Evolutionary conservation across 23 tunicate genomes (phyloP).

Genomic region (Pegea sp.): DNA sequence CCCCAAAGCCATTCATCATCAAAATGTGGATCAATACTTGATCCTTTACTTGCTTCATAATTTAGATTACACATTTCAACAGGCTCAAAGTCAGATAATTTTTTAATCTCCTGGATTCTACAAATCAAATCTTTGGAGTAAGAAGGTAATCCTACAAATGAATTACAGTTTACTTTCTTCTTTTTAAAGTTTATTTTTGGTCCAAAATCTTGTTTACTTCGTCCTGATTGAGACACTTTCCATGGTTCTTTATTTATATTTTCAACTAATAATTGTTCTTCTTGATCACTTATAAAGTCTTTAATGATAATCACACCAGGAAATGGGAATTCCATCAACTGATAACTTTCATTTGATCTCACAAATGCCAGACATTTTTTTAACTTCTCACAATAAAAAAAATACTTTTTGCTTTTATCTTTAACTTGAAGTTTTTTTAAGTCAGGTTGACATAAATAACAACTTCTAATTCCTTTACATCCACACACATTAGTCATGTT

Average conservation of each 20-base stretch:
- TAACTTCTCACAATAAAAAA: not conserved
- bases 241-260: slow-evolving; percentile 28
- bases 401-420: not conserved
- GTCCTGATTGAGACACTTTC: slow-evolving; percentile 85
- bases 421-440: not conserved
- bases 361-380: not conserved
- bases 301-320: slow-evolving; percentile 44
- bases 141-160: slow-evolving; percentile 67
- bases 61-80: slow-evolving; percentile 88
- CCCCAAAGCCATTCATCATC: slow-evolving; percentile 97
- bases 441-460: slow-evolving; percentile 21
- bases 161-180: slow-evolving; percentile 28
- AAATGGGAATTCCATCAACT: slow-evolving; percentile 23
- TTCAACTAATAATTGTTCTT: slow-evolving; percentile 17
- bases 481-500: slow-evolving; percentile 12
- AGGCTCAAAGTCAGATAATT: slow-evolving; percentile 21
- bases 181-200: slow-evolving; percentile 98
- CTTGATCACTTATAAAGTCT: slow-evolving; percentile 29
- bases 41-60: slow-evolving; percentile 54
- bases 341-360: not conserved
- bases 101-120: slow-evolving; percentile 4
- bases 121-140: slow-evolving; percentile 8
- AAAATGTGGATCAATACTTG: slow-evolving; percentile 87
- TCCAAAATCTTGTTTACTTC: slow-evolving; percentile 96
- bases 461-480: slow-evolving; percentile 46